These are phyloP conservation scores for Macrocentrus cingulum DNA, from an alignment of 1,140 invertebrate species.

Conservation along the genomic window DNA sequence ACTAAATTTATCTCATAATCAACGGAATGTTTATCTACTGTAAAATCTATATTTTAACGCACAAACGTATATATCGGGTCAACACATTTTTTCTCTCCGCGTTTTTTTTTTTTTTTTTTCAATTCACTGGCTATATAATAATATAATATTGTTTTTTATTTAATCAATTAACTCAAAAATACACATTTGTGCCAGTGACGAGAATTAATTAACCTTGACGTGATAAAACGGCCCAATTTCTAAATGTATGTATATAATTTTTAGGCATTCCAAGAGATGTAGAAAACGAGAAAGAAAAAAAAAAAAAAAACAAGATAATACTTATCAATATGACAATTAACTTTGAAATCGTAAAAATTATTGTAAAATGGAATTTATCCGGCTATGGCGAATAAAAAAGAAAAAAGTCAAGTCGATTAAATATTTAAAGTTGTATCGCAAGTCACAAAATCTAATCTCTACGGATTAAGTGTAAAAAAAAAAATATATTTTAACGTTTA, in stretches of 20 bases:
- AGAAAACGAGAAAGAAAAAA: constrained; percentile 3
- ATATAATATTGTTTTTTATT: not conserved
- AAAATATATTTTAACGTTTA: too few species aligned
- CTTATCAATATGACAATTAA: constrained; percentile 20
- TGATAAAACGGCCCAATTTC: constrained; percentile 38
- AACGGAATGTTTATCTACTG: not conserved
- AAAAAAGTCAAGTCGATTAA: too few species aligned
- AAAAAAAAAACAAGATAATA: constrained; percentile 3
- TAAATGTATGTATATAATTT: constrained; percentile 41
- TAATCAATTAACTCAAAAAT: constrained; percentile 14
- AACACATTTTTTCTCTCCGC: too few species aligned
- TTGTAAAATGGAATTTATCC: too few species aligned
- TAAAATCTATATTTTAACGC: constrained; percentile 11
- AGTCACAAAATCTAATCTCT: too few species aligned
- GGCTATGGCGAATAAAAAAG: too few species aligned
- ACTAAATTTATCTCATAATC: not conserved
- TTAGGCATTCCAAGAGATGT: constrained; percentile 51
- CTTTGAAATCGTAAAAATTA: too few species aligned
- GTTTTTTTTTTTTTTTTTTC: constrained; percentile 26
- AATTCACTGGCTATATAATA: not conserved
- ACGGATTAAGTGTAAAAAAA: too few species aligned
- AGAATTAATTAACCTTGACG: constrained; percentile 30
- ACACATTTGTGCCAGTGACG: too few species aligned
- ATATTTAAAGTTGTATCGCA: too few species aligned
- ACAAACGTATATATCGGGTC: constrained; percentile 22